These are phyloP conservation scores for Pseudochirops corinnae DNA, from an alignment of 2,797 vertebrate species.

Conservation along the genomic window DNA sequence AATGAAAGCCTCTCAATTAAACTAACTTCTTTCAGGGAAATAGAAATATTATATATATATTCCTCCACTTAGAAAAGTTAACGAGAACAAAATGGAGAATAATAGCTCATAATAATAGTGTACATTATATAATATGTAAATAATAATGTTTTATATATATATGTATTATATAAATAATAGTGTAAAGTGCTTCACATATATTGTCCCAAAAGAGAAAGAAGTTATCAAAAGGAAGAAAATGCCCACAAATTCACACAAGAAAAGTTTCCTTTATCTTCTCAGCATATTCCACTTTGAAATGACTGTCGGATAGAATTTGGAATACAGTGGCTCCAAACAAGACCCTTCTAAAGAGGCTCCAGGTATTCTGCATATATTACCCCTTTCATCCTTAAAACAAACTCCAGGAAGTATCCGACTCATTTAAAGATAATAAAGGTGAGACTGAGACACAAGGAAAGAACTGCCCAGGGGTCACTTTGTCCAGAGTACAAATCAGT, in stretches of 20 bases:
- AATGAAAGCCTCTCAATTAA: neutral
- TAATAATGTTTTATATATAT: too few relatives aligned
- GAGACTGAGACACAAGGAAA: constrained; percentile 37
- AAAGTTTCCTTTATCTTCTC: constrained; percentile 46
- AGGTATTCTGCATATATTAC: constrained; percentile 25
- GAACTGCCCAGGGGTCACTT: constrained; percentile 61
- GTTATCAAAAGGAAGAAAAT: constrained; percentile 24
- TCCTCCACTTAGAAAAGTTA: constrained; percentile 28
- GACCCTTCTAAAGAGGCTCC: constrained; percentile 35
- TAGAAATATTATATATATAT: too few relatives aligned
- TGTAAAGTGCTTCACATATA: neutral
- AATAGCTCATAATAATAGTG: neutral
- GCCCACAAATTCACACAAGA: neutral
- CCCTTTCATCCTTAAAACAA: constrained; percentile 26
- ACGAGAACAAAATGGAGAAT: neutral
- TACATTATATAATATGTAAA: neutral
- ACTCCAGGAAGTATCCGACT: constrained; percentile 5
- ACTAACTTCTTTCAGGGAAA: neutral
- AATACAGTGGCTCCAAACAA: neutral
- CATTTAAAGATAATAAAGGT: constrained; percentile 44
- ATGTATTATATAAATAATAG: too few relatives aligned
- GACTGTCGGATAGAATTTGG: constrained; percentile 38
- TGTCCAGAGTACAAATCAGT: constrained; percentile 34
- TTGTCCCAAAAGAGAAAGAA: neutral
- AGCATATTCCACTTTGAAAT: constrained; percentile 34